These are phyloP conservation scores for Drosophila insularis DNA, from an alignment of 1,140 invertebrate species.

Conservation along the genomic window DNA sequence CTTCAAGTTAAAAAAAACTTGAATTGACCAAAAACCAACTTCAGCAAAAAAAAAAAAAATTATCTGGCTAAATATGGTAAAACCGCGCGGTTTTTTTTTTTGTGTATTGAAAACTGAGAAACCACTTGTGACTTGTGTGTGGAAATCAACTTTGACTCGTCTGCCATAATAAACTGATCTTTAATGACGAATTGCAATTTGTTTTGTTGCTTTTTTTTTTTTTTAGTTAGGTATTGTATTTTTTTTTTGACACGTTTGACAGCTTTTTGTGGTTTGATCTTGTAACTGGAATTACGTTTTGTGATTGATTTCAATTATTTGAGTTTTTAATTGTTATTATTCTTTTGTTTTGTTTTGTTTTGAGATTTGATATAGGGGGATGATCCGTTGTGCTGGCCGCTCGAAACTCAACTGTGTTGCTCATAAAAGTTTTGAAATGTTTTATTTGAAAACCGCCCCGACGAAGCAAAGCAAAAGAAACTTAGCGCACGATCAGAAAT, in stretches of 20 bases:
- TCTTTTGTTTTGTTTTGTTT: conserved; percentile 29
- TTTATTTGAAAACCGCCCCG: conserved; percentile 65
- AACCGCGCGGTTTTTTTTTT: conserved; percentile 42
- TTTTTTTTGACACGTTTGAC: conserved; percentile 67
- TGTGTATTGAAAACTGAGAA: conserved; percentile 34
- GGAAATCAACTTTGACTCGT: conserved; percentile 31
- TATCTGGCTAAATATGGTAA: conserved; percentile 58
- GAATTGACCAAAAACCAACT: conserved; percentile 51
- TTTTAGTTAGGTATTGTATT: neutral
- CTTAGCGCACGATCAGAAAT: conserved; percentile 68
- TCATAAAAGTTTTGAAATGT: conserved; percentile 67
- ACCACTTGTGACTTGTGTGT: conserved; percentile 6
- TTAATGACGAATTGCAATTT: conserved; percentile 45
- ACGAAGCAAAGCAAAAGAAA: conserved; percentile 28
- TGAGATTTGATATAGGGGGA: conserved; percentile 27
- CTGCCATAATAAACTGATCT: conserved; percentile 55
- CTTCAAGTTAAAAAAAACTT: conserved; percentile 41
- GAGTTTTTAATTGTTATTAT: conserved; percentile 4
- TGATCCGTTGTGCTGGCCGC: conserved; percentile 72
- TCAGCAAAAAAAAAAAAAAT: neutral
- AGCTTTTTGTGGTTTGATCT: conserved; percentile 56
- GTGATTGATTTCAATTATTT: neutral
- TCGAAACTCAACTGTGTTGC: conserved; percentile 72
- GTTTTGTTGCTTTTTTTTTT: conserved; percentile 18
- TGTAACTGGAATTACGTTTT: conserved; percentile 34